Evolutionary conservation across 1,140 invertebrate species (phyloP), one percentile per base, ranked within the genome.

Genomic region (Alviniconcha marisindica): DNA sequence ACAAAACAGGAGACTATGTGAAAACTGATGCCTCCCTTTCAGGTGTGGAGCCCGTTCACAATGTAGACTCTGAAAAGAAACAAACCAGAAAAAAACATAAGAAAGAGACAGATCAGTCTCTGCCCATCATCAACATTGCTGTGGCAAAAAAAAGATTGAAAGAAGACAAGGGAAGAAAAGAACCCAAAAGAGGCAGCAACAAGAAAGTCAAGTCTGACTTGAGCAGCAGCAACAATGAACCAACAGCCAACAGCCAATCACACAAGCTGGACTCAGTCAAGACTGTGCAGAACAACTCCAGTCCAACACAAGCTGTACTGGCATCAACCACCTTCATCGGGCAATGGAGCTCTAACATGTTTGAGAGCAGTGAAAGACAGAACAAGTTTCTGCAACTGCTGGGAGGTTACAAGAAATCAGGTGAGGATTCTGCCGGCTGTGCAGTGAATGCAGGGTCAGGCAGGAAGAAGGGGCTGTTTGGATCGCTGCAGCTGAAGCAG

Each of bases 321-420:
- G n/a, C n/a, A n/a, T n/a, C 48, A 40, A 33, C 84, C 77, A 40
- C 48, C 48, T 40, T 51, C 28, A 24, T 74, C 31, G 86, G 88
- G 15, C 88, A 90, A 76, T 90, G 89, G 89, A 76, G 80, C 36
- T 83, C 86, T 28, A 83, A 83, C 18, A 84, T 86, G n/a, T 86
- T 87, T 42, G 86, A 83, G 66, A 84, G 80, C 56, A 80, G 79
- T 40, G 83, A 88, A 10, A 60, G 88, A 77, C 87, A 88, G 81
- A 85, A 87, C 40, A 90, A 90, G 84, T 90, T 90, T 80, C 42
- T 89, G 0, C 48, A 87, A 42, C 84, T 90, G 15, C 28, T 90
- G 10, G 89, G 89, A 63, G 89, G 89, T 10, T 86, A 87, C 48
- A 90, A 89, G 77, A 86, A 86, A 77, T 18, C 56, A 38, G 66